Conservation (phyloP, 2,113 vertebrate genomes). For the Varanus komodoensis region DNA sequence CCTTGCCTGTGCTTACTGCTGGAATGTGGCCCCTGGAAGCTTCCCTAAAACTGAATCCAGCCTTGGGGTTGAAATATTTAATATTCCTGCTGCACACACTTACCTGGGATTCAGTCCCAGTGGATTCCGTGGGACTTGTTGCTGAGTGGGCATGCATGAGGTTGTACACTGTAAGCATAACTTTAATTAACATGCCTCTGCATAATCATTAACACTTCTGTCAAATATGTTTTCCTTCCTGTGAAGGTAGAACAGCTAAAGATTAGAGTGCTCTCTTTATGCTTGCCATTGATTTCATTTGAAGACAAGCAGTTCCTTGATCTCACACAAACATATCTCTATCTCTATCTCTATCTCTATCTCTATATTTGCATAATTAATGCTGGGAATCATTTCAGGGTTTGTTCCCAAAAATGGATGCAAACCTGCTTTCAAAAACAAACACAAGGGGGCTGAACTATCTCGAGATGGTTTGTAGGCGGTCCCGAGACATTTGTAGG, state of each 20-base stretch:
- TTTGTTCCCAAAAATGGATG: neutral
- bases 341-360: neutral
- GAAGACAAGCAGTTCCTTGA: slow-evolving; percentile 56
- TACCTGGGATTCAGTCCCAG: too few relatives aligned
- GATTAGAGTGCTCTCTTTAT: slow-evolving; percentile 53
- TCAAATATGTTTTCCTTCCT: slow-evolving; percentile 62
- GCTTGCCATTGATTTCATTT: neutral
- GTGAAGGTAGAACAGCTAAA: slow-evolving; percentile 49
- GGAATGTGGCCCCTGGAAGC: too few relatives aligned
- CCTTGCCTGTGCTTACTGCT: too few relatives aligned
- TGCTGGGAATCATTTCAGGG: neutral
- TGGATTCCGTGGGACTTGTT: neutral
- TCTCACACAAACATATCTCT: neutral
- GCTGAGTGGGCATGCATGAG: neutral
- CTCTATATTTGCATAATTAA: neutral
- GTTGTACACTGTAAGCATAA: neutral
- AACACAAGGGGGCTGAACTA: neutral
- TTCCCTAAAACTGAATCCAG: too few relatives aligned
- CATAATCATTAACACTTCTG: slow-evolving; percentile 56
- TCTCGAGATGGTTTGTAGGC: too few relatives aligned
- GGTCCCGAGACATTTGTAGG: too few relatives aligned
- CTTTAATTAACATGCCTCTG: slow-evolving; percentile 52
- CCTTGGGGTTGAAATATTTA: too few relatives aligned
- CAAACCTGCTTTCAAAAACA: neutral
- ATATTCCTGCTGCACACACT: too few relatives aligned